Conservation (phyloP, 2,888 invertebrate species). For the Neelides folsomi region DNA sequence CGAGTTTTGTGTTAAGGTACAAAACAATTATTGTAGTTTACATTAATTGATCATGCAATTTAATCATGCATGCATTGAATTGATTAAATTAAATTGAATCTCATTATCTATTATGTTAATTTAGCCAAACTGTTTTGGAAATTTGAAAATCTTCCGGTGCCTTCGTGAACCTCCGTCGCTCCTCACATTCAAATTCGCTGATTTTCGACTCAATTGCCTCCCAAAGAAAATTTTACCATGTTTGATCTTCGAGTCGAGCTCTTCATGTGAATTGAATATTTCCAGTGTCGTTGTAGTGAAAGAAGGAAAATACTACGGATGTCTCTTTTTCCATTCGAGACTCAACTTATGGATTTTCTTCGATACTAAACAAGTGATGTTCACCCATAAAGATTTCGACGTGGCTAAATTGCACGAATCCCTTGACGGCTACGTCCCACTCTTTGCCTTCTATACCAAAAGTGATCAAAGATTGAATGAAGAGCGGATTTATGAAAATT, state of each 20-base stretch:
- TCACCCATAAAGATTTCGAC: constrained; percentile 18
- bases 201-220: constrained; percentile 11
- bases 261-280: constrained; percentile 16
- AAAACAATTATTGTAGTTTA: background rate
- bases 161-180: constrained; percentile 22
- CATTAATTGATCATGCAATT: too few species aligned
- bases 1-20: constrained; percentile 32
- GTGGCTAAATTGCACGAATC: constrained; percentile 6
- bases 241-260: constrained; percentile 27
- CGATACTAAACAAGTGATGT: constrained; percentile 22
- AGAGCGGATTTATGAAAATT: constrained; percentile 28
- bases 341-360: constrained; percentile 30
- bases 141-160: constrained; percentile 29
- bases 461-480: background rate
- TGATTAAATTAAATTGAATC: too few species aligned
- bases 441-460: constrained; percentile 4
- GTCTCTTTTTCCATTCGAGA: constrained; percentile 28
- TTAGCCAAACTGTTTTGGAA: constrained; percentile 31
- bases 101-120: background rate
- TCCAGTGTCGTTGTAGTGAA: too few species aligned
- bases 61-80: too few species aligned
- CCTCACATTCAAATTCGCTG: constrained; percentile 25
- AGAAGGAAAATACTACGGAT: constrained; percentile 6
- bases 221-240: constrained; percentile 26
- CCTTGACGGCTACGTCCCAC: background rate